Evolutionary conservation across 2,113 vertebrate species (phyloP).

Genomic region (Pseudonaja textilis): DNA sequence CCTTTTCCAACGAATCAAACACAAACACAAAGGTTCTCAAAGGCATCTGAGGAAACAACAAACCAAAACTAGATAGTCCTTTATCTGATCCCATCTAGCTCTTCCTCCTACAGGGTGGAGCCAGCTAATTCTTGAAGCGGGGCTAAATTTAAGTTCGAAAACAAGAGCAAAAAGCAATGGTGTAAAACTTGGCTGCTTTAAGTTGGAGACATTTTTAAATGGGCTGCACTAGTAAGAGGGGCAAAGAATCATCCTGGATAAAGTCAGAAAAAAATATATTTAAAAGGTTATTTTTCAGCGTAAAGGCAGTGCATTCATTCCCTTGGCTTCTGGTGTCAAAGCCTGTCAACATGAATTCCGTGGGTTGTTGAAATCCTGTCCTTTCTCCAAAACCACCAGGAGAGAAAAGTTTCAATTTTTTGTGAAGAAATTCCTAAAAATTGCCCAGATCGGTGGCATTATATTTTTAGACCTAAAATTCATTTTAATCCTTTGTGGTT

Average conservation of each 20-base stretch:
- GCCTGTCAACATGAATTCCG: background rate
- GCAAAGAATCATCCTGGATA: background rate
- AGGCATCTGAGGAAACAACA: background rate
- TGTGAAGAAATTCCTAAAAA: background rate
- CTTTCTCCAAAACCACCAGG: background rate
- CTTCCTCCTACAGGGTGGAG: background rate
- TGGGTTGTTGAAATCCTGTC: background rate
- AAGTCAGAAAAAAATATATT: background rate
- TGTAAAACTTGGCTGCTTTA: background rate
- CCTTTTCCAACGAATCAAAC: no score
- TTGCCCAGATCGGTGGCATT: background rate
- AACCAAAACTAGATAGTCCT: background rate
- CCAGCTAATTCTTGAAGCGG: background rate
- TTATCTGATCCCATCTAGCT: background rate
- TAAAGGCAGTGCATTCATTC: background rate
- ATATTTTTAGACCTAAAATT: background rate
- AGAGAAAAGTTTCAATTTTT: background rate
- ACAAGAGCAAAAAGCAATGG: background rate
- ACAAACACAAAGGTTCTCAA: no score
- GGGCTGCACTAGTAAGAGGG: background rate
- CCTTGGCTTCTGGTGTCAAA: background rate
- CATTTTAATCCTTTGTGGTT: background rate
- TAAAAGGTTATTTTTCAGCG: background rate
- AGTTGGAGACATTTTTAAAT: background rate
- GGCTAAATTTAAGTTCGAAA: background rate